phyloP scores from a whole-genome alignment of 1,140 invertebrate species.

The Alviniconcha marisindica region DNA sequence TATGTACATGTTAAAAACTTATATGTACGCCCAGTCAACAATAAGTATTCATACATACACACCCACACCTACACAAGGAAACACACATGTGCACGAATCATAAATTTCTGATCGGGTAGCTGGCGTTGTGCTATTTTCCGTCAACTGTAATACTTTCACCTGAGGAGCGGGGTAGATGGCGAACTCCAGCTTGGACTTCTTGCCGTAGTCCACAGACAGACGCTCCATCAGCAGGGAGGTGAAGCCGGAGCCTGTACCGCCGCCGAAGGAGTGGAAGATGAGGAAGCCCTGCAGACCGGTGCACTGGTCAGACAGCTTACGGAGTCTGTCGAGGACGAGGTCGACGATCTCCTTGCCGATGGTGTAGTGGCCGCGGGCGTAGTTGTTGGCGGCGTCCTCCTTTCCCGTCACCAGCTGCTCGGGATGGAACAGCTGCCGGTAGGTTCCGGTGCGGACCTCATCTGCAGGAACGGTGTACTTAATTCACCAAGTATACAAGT shows the following conservation, averaged over 20 bases:
- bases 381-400: constrained; percentile 32
- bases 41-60: too few relatives aligned
- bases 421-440: constrained; percentile 21
- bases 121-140: too few relatives aligned
- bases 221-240: constrained; percentile 92
- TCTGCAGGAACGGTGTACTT: too few relatives aligned
- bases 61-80: too few relatives aligned
- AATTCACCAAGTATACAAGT: too few relatives aligned
- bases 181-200: constrained; percentile 86
- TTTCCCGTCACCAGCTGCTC: constrained; percentile 12
- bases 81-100: too few relatives aligned
- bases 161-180: constrained; percentile 74
- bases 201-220: constrained; percentile 90
- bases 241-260: constrained; percentile 91
- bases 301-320: constrained; percentile 82
- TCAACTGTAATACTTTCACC: too few relatives aligned
- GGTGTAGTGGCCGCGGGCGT: constrained; percentile 20
- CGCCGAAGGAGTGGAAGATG: constrained; percentile 77
- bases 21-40: too few relatives aligned
- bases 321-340: constrained; percentile 66
- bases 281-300: constrained; percentile 86
- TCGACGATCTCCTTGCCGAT: constrained; percentile 21
- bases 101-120: too few relatives aligned
- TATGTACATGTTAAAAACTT: too few relatives aligned
- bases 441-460: constrained; percentile 16